Base-by-base conservation (phyloP, 2,113 vertebrate species). In the Paedocypris sp. region DNA sequence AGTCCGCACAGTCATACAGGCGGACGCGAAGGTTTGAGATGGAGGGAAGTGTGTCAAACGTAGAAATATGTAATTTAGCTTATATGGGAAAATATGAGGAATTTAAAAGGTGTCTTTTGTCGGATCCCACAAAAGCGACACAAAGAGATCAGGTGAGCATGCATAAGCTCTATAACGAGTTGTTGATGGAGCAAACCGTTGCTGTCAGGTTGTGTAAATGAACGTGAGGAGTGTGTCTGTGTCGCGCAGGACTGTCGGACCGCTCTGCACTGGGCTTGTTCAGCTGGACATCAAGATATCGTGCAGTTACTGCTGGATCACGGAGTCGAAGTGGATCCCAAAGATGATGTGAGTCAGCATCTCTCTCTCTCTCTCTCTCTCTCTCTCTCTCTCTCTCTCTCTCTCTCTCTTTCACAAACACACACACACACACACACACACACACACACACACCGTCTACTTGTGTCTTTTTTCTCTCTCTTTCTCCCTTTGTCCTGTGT, bases 191-290 rank as follows among this genome's bases (percentile, higher is more conserved):
- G 18, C 16, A 6, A 15, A 35, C n/a, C 2, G 8, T 4, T 9
- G 4, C 9, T 31, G 4, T 31, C 15, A 19, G 1, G 4, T 35
- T 15, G 20, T 33, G 12, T 15, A 13, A 26, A 9, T 38, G 9
- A 25, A n/a, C 2, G n/a, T n/a, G n/a, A n/a, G 26, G 1, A 31
- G 1, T 59, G 13, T 3, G 19, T 20, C 4, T 6, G 15, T 25
- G 15, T 54, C 8, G 18, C 67, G 7, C 60, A 98, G 94, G 94
- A 92, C 77, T 73, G 77, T 6, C 84, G 94, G 49, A 93, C 90
- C 3, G 88, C 88, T 0, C 78, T 98, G 22, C 94, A 98, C 48
- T 97, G 94, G 94, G 91, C 94, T 6, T 97, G 94, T 71, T 98
- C 94, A 18, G 94, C 94, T 1, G 94, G 95, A 25, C 92, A 91